Percentiles rank a stretch among this genome's conserved stretches.
phyloP scores from a whole-genome alignment of 2,888 invertebrate species.

The Heteropelma amictum region DNA sequence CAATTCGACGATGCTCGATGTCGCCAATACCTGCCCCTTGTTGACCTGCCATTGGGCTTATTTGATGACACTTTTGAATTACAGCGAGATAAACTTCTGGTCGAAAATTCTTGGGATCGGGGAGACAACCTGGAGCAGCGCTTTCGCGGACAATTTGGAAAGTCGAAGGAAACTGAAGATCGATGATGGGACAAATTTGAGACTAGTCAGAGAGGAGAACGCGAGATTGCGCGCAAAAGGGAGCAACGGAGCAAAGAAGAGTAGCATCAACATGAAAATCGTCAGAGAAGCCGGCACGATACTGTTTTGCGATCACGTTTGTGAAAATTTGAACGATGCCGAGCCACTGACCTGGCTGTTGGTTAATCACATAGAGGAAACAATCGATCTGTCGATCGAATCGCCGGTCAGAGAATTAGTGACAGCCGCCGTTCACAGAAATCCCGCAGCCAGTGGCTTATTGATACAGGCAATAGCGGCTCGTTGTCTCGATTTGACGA shows the following conservation, averaged over 20 bases:
- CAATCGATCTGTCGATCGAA: constrained; percentile 83
- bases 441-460: constrained; percentile 84
- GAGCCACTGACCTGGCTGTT: constrained; percentile 88
- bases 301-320: constrained; percentile 88
- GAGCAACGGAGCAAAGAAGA: not conserved
- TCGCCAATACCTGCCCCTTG: constrained; percentile 82
- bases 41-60: constrained; percentile 89
- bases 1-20: constrained; percentile 81
- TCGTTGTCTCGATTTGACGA: constrained; percentile 79
- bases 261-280: constrained; percentile 81
- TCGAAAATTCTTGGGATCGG: constrained; percentile 79
- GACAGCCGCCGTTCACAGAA: constrained; percentile 81
- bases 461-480: constrained; percentile 86
- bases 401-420: constrained; percentile 83
- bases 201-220: not conserved
- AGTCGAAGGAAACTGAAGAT: not conserved
- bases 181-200: not conserved
- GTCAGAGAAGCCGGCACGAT: constrained; percentile 84
- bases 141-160: constrained; percentile 6
- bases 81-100: constrained; percentile 86
- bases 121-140: constrained; percentile 32
- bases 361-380: constrained; percentile 84
- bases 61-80: constrained; percentile 86
- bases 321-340: constrained; percentile 85
- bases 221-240: not conserved